These are phyloP conservation scores for Leucophenga maculata DNA, from an alignment of 2,888 invertebrate genomes.

Conservation along the genomic window DNA sequence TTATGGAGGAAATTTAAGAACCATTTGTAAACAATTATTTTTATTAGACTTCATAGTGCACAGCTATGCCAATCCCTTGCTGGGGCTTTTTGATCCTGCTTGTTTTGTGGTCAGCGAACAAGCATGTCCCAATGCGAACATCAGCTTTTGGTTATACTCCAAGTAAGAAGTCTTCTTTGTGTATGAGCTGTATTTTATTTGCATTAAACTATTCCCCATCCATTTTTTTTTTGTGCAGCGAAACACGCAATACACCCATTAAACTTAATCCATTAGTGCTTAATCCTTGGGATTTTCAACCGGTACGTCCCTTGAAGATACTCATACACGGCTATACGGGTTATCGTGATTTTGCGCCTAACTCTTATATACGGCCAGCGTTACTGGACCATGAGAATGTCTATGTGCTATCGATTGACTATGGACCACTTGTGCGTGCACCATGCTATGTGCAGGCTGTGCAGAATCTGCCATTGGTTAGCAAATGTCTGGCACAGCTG, in stretches of 20 bases:
- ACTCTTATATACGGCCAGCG: constrained; percentile 76
- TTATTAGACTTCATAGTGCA: background rate
- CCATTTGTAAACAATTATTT: no score
- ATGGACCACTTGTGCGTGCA: constrained; percentile 75
- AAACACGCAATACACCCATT: constrained; percentile 71
- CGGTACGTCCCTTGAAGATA: constrained; percentile 74
- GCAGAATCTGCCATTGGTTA: constrained; percentile 75
- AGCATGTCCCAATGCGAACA: constrained; percentile 76
- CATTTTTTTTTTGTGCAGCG: constrained; percentile 39
- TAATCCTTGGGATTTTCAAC: constrained; percentile 55
- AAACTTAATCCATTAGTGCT: constrained; percentile 69
- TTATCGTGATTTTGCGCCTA: constrained; percentile 76
- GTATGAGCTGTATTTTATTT: no score
- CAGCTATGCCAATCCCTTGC: constrained; percentile 46
- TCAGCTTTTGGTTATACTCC: constrained; percentile 78
- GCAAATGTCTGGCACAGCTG: constrained; percentile 76
- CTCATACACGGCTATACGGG: constrained; percentile 80
- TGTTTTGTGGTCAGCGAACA: constrained; percentile 41
- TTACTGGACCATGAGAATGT: constrained; percentile 75
- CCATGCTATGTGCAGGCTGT: constrained; percentile 78
- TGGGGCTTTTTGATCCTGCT: constrained; percentile 54
- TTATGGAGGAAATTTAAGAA: no score
- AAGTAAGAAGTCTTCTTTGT: constrained; percentile 70
- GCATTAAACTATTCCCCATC: no score
- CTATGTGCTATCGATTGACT: constrained; percentile 78